Percentiles rank a stretch among this genome's conserved stretches.
phyloP scores from a whole-genome alignment of 2,888 invertebrate genomes.

The Apantesis nais region DNA sequence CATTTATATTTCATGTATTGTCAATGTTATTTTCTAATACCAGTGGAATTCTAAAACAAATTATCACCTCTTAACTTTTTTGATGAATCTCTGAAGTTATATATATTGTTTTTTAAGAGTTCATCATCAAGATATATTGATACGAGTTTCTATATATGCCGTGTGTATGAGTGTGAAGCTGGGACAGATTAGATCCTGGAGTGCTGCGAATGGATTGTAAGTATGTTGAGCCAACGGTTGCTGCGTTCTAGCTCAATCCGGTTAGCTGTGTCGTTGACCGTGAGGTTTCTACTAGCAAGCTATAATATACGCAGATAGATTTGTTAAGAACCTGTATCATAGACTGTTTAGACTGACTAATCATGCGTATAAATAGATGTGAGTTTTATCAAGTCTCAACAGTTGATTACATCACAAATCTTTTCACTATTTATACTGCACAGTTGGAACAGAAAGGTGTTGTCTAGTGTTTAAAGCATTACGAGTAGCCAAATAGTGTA shows the following conservation, averaged over 20 bases:
- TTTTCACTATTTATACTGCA: constrained; percentile 10
- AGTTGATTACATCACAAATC: constrained; percentile 15
- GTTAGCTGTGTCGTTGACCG: constrained; percentile 16
- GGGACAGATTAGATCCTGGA: not conserved
- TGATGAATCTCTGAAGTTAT: not conserved
- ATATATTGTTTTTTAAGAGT: not conserved
- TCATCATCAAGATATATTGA: not conserved
- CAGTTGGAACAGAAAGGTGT: not conserved
- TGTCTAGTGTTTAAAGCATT: not conserved
- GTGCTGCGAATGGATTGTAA: constrained; percentile 5
- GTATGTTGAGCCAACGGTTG: not conserved
- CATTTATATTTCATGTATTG: no score
- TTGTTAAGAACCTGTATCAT: constrained; percentile 4
- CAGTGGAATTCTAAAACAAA: not conserved
- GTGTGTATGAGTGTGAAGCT: not conserved
- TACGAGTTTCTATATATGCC: not conserved
- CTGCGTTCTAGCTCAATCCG: constrained; percentile 8
- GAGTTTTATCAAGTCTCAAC: not conserved
- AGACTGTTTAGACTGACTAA: not conserved
- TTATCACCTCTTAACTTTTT: not conserved
- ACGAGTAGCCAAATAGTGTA: no score
- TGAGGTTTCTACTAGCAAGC: constrained; percentile 7
- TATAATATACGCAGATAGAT: constrained; percentile 7
- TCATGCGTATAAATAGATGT: not conserved
- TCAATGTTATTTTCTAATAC: not conserved